Conservation (phyloP, 2,888 invertebrate species). For the Leistus spinibarbis region DNA sequence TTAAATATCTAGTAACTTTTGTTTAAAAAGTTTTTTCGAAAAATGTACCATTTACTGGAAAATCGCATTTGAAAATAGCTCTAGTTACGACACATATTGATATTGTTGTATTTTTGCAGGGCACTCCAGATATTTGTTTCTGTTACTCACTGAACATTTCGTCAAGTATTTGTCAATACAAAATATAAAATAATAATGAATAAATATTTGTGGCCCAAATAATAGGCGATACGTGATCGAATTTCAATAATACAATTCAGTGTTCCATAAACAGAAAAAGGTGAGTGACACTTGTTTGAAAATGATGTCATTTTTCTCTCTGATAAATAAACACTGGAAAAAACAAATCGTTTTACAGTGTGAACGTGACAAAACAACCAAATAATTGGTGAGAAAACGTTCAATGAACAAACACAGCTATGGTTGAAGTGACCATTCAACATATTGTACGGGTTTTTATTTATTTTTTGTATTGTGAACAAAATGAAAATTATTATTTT, state of each 20-base stretch:
- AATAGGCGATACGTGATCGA: not conserved
- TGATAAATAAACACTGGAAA: not conserved
- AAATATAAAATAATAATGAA: too few relatives aligned
- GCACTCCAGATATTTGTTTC: too few relatives aligned
- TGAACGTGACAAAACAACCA: not conserved
- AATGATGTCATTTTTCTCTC: not conserved
- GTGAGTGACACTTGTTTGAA: not conserved
- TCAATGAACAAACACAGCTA: not conserved
- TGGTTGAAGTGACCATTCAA: not conserved
- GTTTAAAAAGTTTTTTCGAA: too few relatives aligned
- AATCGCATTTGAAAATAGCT: too few relatives aligned
- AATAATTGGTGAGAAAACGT: not conserved
- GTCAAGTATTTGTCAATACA: not conserved
- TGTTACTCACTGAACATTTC: too few relatives aligned
- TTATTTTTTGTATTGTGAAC: not conserved
- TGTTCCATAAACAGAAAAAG: not conserved
- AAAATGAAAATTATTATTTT: not conserved
- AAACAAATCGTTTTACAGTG: not conserved
- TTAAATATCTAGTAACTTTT: too few relatives aligned
- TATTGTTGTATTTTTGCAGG: too few relatives aligned
- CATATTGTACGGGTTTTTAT: too few relatives aligned
- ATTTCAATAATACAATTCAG: too few relatives aligned
- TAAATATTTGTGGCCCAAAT: not conserved
- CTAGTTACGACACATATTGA: too few relatives aligned
- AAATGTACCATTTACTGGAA: too few relatives aligned